phyloP scores from a whole-genome alignment of 2,113 vertebrate species.

The Oncorhynchus kisutch region DNA sequence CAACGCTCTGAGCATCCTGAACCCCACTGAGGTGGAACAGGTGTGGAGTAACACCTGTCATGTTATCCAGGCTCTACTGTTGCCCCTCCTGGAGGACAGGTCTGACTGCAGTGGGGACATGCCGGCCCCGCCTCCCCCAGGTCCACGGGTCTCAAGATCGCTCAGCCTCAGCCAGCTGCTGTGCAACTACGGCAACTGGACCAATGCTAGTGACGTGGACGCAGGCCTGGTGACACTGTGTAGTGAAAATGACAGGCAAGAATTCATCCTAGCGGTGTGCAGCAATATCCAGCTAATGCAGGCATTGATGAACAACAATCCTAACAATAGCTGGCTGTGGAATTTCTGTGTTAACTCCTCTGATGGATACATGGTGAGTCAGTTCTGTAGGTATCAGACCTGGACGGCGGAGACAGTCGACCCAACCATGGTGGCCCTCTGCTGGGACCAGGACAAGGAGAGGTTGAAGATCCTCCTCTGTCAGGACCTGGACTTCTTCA shows the following conservation, averaged over 20 bases:
- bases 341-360: conserved; percentile 67
- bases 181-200: conserved; percentile 73
- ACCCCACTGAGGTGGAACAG: conserved; percentile 34
- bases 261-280: conserved; percentile 71
- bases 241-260: conserved; percentile 60
- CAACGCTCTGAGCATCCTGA: conserved; percentile 54
- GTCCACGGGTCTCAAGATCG: conserved; percentile 38
- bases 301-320: conserved; percentile 37
- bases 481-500: conserved; percentile 61
- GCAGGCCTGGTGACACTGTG: conserved; percentile 70
- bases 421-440: conserved; percentile 61
- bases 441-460: conserved; percentile 62
- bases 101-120: conserved; percentile 32
- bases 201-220: conserved; percentile 28
- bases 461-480: conserved; percentile 66
- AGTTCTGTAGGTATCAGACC: conserved; percentile 68
- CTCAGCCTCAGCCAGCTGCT: conserved; percentile 62
- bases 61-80: conserved; percentile 39
- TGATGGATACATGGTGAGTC: conserved; percentile 46
- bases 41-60: conserved; percentile 68
- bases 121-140: not conserved
- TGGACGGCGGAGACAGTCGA: conserved; percentile 55
- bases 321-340: conserved; percentile 70
- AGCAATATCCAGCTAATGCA: conserved; percentile 38
- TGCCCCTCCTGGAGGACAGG: conserved; percentile 42